Base-by-base conservation (phyloP, 2,113 vertebrate genomes). In the Spea multiplicata region DNA sequence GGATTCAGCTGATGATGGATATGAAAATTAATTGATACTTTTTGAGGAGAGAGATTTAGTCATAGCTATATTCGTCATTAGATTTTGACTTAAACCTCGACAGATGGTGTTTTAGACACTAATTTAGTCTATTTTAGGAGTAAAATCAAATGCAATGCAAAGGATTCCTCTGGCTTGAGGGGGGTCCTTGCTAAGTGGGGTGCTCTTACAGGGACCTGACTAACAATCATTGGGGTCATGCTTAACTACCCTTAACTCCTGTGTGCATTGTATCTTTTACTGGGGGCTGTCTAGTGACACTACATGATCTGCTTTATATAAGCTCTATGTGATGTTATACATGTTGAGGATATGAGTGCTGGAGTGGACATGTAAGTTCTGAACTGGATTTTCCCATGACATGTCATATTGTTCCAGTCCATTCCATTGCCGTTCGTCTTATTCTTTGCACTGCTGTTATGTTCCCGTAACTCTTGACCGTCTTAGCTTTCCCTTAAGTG, bases 401-500 rank as follows among this genome's bases (percentile, higher is more conserved):
- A 52, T 71, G 76, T 75, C 73, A 66, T 13, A 44, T 17, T 10
- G 14, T 50, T 66, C 73, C 73, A 30, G 30, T 30, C 30, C 30
- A 30, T 30, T 52, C 55, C 4, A 13, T 59, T 59, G 8, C 55
- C 4, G 55, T 13, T 13, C 55, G 14, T 59, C 55, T 4, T 59
- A 12, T 5, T 13, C 4, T 4, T 59, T 59, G 55, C 55, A 16
- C 52, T 74, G 30, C 49, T 66, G 46, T 73, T 73, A 65, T 57
- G 70, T 79, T 73, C 44, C 61, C 70, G 73, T 66, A 79, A 79
- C 77, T 73, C 77, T 49, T 55, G 44, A 14, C 57, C 10, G 49
- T 30, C 77, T 82, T 82, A 82, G 52, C 50, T 82, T 81, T 85
- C 76, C 65, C 62, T 14, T 66, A 57, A 69, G 57, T 73, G 72